These are phyloP conservation scores for Actenoides lindsayi DNA, from an alignment of 2,113 vertebrate genomes.

Conservation along the genomic window DNA sequence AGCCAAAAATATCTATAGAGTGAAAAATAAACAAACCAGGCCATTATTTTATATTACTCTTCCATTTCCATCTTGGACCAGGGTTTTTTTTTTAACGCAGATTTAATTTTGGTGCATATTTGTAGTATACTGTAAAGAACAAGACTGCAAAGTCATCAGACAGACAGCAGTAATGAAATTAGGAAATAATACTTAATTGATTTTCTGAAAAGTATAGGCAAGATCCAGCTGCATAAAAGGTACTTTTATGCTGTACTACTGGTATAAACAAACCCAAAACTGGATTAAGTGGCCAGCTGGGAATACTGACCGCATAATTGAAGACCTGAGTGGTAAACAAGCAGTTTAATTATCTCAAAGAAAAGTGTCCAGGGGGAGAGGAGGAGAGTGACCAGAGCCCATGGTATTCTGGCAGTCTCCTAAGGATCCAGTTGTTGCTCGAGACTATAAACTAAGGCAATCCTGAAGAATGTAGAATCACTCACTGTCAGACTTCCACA, in stretches of 20 bases:
- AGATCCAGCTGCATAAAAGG: not conserved
- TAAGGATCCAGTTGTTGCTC: fast-evolving
- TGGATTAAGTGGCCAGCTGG: conserved; percentile 16
- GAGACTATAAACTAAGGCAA: not conserved
- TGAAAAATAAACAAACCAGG: not conserved
- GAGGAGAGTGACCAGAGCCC: not conserved
- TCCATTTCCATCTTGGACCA: not conserved
- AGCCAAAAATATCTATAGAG: not conserved
- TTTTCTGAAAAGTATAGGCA: conserved; percentile 5
- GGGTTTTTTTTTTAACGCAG: not conserved
- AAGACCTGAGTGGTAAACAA: conserved; percentile 15
- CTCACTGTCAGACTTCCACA: not conserved
- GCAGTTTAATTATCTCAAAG: conserved; percentile 22
- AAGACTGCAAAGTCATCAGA: not conserved
- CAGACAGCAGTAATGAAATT: not conserved
- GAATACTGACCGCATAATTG: not conserved
- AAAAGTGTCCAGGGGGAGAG: not conserved
- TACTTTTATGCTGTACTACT: not conserved
- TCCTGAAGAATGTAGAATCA: not conserved
- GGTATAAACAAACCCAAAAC: conserved; percentile 11
- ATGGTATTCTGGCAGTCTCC: not conserved
- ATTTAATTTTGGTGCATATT: not conserved
- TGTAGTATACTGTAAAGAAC: not conserved
- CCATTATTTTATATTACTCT: not conserved
- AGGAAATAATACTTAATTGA: conserved; percentile 22